These are phyloP conservation scores for Pampus argenteus DNA, from an alignment of 2,797 vertebrate species.

Conservation along the genomic window DNA sequence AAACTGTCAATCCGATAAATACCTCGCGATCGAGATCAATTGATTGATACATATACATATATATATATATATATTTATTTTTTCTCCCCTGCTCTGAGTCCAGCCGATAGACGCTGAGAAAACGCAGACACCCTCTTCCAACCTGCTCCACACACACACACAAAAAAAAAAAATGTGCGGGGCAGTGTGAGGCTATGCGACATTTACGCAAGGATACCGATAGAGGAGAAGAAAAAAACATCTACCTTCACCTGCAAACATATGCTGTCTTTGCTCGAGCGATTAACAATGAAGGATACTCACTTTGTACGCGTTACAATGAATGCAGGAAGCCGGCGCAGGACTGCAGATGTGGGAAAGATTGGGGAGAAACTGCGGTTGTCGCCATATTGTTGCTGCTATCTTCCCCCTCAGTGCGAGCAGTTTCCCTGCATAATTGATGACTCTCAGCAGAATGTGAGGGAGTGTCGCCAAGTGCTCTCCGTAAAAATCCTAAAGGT, in stretches of 20 bases:
- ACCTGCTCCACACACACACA: too few relatives aligned
- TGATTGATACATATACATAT: background rate
- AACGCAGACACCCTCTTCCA: constrained; percentile 63
- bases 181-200: constrained; percentile 85
- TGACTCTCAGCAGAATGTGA: constrained; percentile 87
- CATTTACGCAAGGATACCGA: constrained; percentile 79
- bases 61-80: background rate
- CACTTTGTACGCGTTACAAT: constrained; percentile 86
- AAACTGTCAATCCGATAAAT: constrained; percentile 44
- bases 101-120: constrained; percentile 44
- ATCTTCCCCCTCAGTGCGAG: constrained; percentile 86
- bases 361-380: constrained; percentile 94
- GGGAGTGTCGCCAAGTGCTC: constrained; percentile 84
- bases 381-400: constrained; percentile 98
- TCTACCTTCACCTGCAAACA: constrained; percentile 33
- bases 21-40: constrained; percentile 13
- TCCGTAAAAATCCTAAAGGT: constrained; percentile 71
- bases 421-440: constrained; percentile 91
- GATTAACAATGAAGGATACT: constrained; percentile 66
- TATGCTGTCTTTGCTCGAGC: constrained; percentile 22
- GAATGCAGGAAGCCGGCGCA: constrained; percentile 86
- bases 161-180: constrained; percentile 50
- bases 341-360: constrained; percentile 92
- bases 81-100: constrained; percentile 11
- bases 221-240: constrained; percentile 49